Base-by-base conservation (phyloP, 2,888 invertebrate species). In the Serrognathus titanus region DNA sequence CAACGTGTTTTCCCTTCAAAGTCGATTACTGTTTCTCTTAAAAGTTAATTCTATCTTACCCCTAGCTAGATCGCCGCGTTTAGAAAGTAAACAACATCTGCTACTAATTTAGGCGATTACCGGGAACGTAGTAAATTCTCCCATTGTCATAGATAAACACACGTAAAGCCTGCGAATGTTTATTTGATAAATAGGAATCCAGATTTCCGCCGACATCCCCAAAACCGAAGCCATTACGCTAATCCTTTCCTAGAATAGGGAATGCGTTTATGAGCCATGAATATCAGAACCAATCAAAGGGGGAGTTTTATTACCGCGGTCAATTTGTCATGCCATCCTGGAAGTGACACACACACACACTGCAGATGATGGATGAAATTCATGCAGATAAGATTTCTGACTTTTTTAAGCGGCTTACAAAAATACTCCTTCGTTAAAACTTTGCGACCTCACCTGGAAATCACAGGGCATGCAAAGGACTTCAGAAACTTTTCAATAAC, bases 171-270 rank as follows among this genome's bases (percentile, higher is more conserved):
- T 43, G 38, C 50, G 20, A 24, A 50, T 36, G 38, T 38, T 38
- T 38, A 38, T 16, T 16, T 50, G 50, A 50, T 50, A 38, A 36
- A 50, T 50, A 20, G 39, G 50, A 13, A 38, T 50, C 39, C 12
- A 11, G 50, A 50, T 50, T 50, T 39, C 50, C 50, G 38, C 39
- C 36, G 38, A 50, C 13, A 9, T 38, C 50, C 50, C 50, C 36
- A 50, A 43, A 50, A 50, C 38, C 38, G 9, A 50, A 36, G 24
- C 49, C 55, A 50, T 55, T 50, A 55, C 16, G 36, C 12, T 55
- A 55, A 55, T 55, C 55, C 55, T 55, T 55, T 55, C 46, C 20
- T 47, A 43, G 41, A 45, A 12, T 48, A 36, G 37, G 45, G 6
- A 9, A 31, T 39, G 13, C 36, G 46, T 41, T 50, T 49, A 55